Percentiles rank a stretch among this genome's conserved stretches.
phyloP scores from a whole-genome alignment of 2,888 invertebrate genomes.

The Pandemis cinnamomeana region DNA sequence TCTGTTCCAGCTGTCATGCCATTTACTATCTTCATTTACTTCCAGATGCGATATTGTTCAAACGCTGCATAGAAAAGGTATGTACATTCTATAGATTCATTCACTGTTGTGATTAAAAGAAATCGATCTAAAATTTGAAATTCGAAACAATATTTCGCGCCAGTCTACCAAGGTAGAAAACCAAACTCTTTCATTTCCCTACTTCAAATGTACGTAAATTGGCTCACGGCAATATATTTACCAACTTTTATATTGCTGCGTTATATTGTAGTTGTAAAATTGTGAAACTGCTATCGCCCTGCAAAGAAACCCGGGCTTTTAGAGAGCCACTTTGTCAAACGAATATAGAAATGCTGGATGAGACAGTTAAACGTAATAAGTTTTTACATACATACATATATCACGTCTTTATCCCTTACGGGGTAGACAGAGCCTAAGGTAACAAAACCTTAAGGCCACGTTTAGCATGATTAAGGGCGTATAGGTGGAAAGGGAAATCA shows the following conservation, averaged over 20 bases:
- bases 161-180: background rate
- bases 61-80: too few relatives aligned
- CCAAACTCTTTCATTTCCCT: background rate
- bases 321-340: constrained; percentile 30
- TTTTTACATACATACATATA: too few relatives aligned
- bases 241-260: constrained; percentile 1
- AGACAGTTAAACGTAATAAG: background rate
- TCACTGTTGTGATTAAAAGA: too few relatives aligned
- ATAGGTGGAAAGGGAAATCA: too few relatives aligned
- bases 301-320: constrained; percentile 22
- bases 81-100: too few relatives aligned
- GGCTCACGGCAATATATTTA: background rate
- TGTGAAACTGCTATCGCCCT: constrained; percentile 14
- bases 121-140: background rate
- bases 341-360: constrained; percentile 29
- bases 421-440: too few relatives aligned
- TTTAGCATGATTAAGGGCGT: too few relatives aligned
- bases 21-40: too few relatives aligned
- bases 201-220: background rate
- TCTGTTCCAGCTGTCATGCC: too few relatives aligned
- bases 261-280: constrained; percentile 24
- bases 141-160: background rate
- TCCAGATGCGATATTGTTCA: too few relatives aligned
- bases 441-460: too few relatives aligned
- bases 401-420: too few relatives aligned